A percentile compares a stretch with the other conserved stretches of the same genome.
These are phyloP conservation scores for Anthophora plumipes DNA, from an alignment of 2,888 invertebrate genomes.

Conservation along the genomic window DNA sequence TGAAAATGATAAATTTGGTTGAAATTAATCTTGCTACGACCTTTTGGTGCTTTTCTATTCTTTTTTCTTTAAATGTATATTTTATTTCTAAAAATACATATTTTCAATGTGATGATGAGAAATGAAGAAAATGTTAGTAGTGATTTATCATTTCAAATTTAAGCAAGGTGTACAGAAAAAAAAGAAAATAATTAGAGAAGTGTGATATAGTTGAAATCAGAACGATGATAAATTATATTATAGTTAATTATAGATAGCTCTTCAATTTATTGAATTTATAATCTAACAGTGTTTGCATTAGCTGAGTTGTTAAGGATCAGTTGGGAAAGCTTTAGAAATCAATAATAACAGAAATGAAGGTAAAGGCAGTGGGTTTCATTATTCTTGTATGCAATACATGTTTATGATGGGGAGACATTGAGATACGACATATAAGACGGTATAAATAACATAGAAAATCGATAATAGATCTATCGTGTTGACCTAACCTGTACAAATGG, in stretches of 20 bases:
- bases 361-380: too few species aligned
- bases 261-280: too few species aligned
- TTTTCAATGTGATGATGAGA: too few species aligned
- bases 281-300: too few species aligned
- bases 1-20: slow-evolving; percentile 1
- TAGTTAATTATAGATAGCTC: background rate
- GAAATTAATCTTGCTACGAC: background rate
- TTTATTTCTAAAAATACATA: too few species aligned
- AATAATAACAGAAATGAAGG: too few species aligned
- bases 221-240: background rate
- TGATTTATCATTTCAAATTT: too few species aligned
- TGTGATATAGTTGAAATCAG: too few species aligned
- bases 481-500: background rate
- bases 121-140: too few species aligned
- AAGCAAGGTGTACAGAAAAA: background rate
- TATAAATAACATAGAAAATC: background rate
- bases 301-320: too few species aligned
- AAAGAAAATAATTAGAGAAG: background rate
- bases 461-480: slow-evolving; percentile 1
- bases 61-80: background rate
- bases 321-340: too few species aligned
- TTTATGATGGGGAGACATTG: background rate
- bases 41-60: background rate
- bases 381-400: too few species aligned
- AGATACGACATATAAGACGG: background rate